Percentiles rank a stretch among this genome's conserved stretches.
These are phyloP conservation scores for Alviniconcha marisindica DNA, from an alignment of 1,140 invertebrate species.

Conservation along the genomic window DNA sequence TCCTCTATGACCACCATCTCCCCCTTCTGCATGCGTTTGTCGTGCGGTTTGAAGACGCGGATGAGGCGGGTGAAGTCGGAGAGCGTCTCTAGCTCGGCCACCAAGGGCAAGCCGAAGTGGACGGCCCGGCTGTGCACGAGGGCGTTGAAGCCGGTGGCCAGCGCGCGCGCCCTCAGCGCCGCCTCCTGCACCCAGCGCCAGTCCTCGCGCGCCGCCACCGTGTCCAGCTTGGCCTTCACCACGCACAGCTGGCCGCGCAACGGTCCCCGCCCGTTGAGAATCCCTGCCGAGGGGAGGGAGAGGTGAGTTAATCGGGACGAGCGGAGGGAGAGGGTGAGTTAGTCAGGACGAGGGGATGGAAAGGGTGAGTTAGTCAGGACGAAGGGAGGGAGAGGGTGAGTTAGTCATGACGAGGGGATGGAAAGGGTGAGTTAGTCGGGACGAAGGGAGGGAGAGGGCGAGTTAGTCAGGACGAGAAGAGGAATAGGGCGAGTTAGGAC, in stretches of 20 bases:
- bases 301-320: too few species aligned
- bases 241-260: constrained; percentile 47
- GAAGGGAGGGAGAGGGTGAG: too few species aligned
- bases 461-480: too few species aligned
- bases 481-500: too few species aligned
- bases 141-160: constrained; percentile 40
- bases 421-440: too few species aligned
- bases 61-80: constrained; percentile 45
- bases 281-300: constrained; percentile 30
- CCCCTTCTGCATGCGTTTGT: constrained; percentile 37
- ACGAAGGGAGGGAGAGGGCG: too few species aligned
- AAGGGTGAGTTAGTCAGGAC: too few species aligned
- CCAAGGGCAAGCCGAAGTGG: constrained; percentile 33
- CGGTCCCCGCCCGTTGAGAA: constrained; percentile 50
- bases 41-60: constrained; percentile 39
- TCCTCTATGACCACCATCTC: constrained; percentile 51
- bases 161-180: not conserved
- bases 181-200: constrained; percentile 26
- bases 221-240: constrained; percentile 43
- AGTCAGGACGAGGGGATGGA: too few species aligned
- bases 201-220: not conserved
- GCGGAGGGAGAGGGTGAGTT: too few species aligned
- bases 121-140: constrained; percentile 26
- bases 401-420: too few species aligned
- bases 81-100: constrained; percentile 47